Base-by-base conservation (phyloP, 37 sponge, comb jelly and placozoan species). In the Agelas oroides region DNA sequence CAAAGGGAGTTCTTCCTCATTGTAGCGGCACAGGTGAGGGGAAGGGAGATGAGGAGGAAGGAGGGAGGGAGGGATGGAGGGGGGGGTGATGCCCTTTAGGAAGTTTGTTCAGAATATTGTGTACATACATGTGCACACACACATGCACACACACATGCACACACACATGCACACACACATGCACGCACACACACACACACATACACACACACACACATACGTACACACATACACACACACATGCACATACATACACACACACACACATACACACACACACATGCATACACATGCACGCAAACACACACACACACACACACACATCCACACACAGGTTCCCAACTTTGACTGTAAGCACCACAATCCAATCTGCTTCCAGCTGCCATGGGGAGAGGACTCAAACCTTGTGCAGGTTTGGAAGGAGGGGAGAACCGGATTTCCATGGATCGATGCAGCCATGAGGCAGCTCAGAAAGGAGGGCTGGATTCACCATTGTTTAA, bases 371-470 rank as follows among this genome's bases (percentile, higher is more conserved):
- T 88, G 85, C 59, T 6, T 92, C 27, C 89, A 58, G n/a, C 32
- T 88, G 21, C 93, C 88, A 0, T 92, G 93, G 93, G 76, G 75
- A 19, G 36, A 38, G 18, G 93, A 92, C 60, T 23, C 37, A 1
- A 40, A 58, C 5, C 15, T 75, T 1, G 53, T 85, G 21, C 40
- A 5, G 24, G n/a, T 35, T n/a, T 88, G 88, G 88, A 73, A 61
- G 56, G 41, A 59, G 15, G 93, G 89, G 19, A 37, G 36, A 36
- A 92, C 93, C 33, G 93, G 93, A 0, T 88, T 77, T 38, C 93
- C 93, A 18, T 82, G 88, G 89, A 84, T 92, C 0, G 93, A 92
- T 74, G 93, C 93, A 31, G 93, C 81, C 58, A 92, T 92, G 85
- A 88, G 81, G 30, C 93, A 92, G 75, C 73, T 92, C 53, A 32